Percentiles rank a stretch among this genome's conserved stretches.
Conservation (phyloP, 2,888 invertebrate species). For the Agrochola macilenta region DNA sequence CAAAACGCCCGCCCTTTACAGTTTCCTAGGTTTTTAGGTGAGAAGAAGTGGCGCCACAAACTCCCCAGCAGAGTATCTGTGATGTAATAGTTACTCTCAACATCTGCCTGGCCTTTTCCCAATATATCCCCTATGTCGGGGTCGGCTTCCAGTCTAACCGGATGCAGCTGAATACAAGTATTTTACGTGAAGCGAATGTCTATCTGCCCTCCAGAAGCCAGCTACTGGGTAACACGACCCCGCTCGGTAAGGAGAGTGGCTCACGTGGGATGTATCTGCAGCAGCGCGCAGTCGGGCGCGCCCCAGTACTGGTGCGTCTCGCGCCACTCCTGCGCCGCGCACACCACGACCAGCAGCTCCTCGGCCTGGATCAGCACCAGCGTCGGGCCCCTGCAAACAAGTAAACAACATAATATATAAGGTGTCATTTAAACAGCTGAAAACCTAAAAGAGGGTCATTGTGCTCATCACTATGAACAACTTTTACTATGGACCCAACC, state of each 20-base stretch:
- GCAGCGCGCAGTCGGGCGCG: slow-evolving; percentile 93
- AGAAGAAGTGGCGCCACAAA: neutral
- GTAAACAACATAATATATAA: neutral
- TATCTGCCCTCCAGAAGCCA: neutral
- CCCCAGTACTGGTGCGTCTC: slow-evolving; percentile 97
- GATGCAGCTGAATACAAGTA: neutral
- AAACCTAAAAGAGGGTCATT: neutral
- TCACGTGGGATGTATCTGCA: slow-evolving; percentile 94
- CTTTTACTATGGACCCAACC: neutral
- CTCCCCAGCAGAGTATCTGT: neutral
- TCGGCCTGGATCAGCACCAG: slow-evolving; percentile 91
- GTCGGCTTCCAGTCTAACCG: neutral
- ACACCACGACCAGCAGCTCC: slow-evolving; percentile 94
- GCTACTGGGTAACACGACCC: neutral
- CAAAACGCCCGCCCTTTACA: neutral
- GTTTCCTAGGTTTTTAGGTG: neutral
- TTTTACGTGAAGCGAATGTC: neutral
- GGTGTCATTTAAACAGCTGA: neutral
- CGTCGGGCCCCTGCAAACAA: slow-evolving; percentile 90
- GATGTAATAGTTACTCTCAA: neutral
- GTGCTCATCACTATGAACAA: neutral
- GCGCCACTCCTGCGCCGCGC: slow-evolving; percentile 95
- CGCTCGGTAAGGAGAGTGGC: slow-evolving; percentile 59
- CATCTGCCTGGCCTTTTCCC: neutral
- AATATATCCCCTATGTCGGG: neutral